phyloP scores from a whole-genome alignment of 1,140 invertebrate species.

The Nebria ingens region DNA sequence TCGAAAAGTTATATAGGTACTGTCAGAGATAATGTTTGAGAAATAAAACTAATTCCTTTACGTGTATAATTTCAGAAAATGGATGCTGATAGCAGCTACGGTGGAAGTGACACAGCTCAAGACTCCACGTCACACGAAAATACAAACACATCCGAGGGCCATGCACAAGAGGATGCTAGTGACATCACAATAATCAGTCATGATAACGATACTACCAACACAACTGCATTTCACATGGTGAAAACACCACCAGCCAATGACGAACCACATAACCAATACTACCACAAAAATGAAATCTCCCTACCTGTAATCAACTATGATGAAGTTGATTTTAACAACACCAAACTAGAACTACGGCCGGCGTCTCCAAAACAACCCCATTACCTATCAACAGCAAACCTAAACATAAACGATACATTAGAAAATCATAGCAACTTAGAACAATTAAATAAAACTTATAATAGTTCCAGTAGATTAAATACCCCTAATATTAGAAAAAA shows the following conservation, averaged over 20 bases:
- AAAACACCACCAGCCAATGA: neutral
- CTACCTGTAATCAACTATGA: constrained; percentile 29
- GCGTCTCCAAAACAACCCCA: constrained; percentile 24
- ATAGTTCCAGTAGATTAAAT: constrained; percentile 26
- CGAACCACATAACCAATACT: constrained; percentile 19
- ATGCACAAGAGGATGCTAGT: neutral
- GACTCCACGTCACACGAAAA: constrained; percentile 28
- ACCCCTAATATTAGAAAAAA: constrained; percentile 17
- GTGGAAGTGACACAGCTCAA: constrained; percentile 32
- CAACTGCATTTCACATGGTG: neutral
- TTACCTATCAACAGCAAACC: constrained; percentile 31
- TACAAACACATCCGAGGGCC: constrained; percentile 19
- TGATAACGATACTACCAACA: neutral
- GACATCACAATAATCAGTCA: neutral
- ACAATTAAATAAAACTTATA: constrained; percentile 28
- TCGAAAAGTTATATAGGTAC: too few species aligned
- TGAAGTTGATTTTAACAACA: constrained; percentile 25
- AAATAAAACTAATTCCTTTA: neutral
- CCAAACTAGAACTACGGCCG: neutral
- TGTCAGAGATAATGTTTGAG: neutral
- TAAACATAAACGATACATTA: constrained; percentile 29
- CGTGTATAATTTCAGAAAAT: constrained; percentile 25
- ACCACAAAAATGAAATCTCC: constrained; percentile 34
- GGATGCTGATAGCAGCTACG: constrained; percentile 34
- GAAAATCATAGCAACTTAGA: constrained; percentile 29